These are phyloP conservation scores for Eclectus roratus DNA, from an alignment of 2,113 vertebrate genomes.

Conservation along the genomic window DNA sequence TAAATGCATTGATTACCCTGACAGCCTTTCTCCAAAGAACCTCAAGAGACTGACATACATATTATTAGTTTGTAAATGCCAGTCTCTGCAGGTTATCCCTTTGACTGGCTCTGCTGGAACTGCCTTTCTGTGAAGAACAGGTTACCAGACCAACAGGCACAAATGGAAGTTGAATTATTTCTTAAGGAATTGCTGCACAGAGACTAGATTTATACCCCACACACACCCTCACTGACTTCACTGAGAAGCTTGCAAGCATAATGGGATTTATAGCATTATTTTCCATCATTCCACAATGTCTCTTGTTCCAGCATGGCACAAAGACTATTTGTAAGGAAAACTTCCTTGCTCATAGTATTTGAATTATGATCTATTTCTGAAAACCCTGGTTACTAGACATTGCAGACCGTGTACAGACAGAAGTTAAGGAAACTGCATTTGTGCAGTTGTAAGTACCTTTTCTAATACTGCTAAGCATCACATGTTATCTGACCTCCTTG, in stretches of 20 bases:
- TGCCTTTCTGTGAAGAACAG: background rate
- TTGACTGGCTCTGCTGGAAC: background rate
- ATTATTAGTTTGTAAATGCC: background rate
- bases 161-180: background rate
- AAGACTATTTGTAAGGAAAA: background rate
- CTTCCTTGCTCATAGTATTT: background rate
- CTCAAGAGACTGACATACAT: background rate
- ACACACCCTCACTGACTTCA: background rate
- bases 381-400: background rate
- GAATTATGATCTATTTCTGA: background rate
- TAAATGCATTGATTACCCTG: background rate
- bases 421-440: background rate
- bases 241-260: background rate
- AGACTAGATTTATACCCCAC: background rate
- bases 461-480: background rate
- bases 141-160: background rate
- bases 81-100: background rate
- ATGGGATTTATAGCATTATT: background rate
- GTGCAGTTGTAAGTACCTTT: background rate
- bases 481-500: accelerated
- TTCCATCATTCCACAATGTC: background rate
- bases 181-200: background rate
- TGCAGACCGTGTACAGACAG: background rate
- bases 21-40: background rate
- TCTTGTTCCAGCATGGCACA: background rate